phyloP scores from a whole-genome alignment of 2,113 vertebrate genomes.

The Suricata suricatta region DNA sequence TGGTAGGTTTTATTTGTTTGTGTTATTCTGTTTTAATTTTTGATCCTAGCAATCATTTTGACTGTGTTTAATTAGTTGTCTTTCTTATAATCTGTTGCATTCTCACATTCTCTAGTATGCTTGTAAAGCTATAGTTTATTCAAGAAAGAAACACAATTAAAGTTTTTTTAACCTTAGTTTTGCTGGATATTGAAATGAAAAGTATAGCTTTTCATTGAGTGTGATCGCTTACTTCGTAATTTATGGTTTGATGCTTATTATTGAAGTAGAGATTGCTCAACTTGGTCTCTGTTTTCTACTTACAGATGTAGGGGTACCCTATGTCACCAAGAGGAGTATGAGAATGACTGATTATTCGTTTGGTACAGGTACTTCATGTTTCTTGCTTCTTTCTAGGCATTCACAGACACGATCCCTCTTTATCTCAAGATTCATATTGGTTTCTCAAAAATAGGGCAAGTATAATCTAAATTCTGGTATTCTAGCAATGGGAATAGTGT shows the following conservation, averaged over 20 bases:
- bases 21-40: not conserved
- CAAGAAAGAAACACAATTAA: not conserved
- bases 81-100: not conserved
- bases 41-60: not conserved
- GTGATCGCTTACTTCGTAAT: not conserved
- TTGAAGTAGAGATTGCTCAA: not conserved
- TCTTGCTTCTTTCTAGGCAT: not conserved
- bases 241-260: not conserved
- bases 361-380: not conserved
- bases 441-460: not conserved
- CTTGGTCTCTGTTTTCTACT: not conserved
- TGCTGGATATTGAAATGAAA: not conserved
- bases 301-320: not conserved
- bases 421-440: not conserved
- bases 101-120: not conserved
- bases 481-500: not conserved
- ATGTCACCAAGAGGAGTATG: not conserved
- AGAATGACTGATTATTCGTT: not conserved
- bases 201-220: not conserved
- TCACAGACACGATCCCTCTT: not conserved
- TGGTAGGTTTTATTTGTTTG: not conserved
- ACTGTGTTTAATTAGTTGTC: not conserved
- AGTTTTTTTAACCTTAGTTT: not conserved
- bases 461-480: not conserved
- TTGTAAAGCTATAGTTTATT: not conserved